phyloP scores from a whole-genome alignment of 2,888 invertebrate genomes.

The Microplitis deprimator region DNA sequence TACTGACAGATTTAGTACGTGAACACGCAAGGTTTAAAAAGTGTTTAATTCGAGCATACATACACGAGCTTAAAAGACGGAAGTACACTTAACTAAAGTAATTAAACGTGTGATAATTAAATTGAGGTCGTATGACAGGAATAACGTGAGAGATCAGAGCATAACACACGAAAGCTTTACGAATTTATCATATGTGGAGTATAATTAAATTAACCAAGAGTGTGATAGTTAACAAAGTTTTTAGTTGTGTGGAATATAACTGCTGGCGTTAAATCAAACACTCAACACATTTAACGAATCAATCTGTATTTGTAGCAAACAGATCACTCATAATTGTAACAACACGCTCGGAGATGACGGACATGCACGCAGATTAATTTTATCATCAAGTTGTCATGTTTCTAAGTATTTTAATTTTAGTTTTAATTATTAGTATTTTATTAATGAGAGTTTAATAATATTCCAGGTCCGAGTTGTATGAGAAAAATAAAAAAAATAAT shows the following conservation, averaged over 20 bases:
- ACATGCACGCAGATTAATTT: neutral
- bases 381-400: neutral
- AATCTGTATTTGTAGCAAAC: neutral
- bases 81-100: constrained; percentile 6
- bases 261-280: neutral
- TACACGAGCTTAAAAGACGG: neutral
- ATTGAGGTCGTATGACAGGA: constrained; percentile 23
- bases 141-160: neutral
- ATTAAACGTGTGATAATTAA: constrained; percentile 27
- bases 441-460: neutral
- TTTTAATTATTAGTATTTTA: neutral
- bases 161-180: neutral
- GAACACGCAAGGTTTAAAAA: constrained; percentile 11
- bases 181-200: neutral
- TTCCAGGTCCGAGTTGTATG: constrained; percentile 4
- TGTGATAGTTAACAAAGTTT: neutral
- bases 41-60: constrained; percentile 8
- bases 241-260: neutral
- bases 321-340: neutral
- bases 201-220: neutral
- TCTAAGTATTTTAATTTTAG: neutral
- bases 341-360: neutral
- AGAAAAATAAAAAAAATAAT: neutral
- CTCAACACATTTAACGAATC: neutral
- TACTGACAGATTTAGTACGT: constrained; percentile 6